These are phyloP conservation scores for Nomada fabriciana DNA, from an alignment of 2,888 invertebrate species.

Conservation along the genomic window DNA sequence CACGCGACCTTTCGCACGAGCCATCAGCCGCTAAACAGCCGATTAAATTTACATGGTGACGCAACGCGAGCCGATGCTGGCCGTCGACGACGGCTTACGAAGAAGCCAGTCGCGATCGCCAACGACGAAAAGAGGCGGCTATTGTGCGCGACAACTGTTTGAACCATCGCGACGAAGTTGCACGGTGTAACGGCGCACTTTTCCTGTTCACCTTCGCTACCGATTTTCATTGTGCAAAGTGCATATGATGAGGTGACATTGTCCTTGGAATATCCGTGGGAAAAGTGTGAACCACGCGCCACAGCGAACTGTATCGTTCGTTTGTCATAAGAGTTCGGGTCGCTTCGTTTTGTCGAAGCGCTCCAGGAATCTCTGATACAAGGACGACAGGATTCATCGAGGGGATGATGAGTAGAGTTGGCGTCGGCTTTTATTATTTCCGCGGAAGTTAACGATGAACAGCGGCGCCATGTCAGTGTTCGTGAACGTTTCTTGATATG, in stretches of 20 bases:
- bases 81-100: constrained; percentile 39
- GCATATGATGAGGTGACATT: no score
- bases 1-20: constrained; percentile 58
- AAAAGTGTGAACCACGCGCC: background rate
- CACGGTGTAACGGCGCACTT: background rate
- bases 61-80: constrained; percentile 56
- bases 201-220: background rate
- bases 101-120: constrained; percentile 55
- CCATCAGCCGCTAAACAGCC: constrained; percentile 61
- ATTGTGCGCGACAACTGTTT: constrained; percentile 10
- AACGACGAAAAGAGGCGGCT: constrained; percentile 35
- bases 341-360: constrained; percentile 52
- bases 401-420: background rate
- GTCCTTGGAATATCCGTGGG: background rate
- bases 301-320: background rate
- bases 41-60: constrained; percentile 72
- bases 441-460: background rate
- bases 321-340: constrained; percentile 40
- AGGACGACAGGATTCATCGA: background rate
- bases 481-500: constrained; percentile 58
- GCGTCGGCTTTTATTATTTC: background rate
- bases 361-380: constrained; percentile 37
- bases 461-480: constrained; percentile 24
- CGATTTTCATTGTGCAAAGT: background rate
- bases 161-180: no score